Evolutionary conservation across 2,797 vertebrate species (phyloP), one percentile per base, ranked within the genome.

Genomic region (Morus bassanus): DNA sequence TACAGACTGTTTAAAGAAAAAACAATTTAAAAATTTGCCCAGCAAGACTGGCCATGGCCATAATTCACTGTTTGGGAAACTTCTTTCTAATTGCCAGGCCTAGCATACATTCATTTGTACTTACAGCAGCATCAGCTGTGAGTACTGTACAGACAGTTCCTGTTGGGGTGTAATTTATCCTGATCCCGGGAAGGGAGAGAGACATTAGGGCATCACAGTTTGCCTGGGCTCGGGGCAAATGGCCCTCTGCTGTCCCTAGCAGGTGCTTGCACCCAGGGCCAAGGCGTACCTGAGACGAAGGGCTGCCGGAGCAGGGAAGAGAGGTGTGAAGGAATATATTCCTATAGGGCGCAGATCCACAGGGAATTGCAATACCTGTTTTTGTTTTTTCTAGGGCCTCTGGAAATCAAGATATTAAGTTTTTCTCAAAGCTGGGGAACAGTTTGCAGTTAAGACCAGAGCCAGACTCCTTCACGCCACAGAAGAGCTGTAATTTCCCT

Each of bases 401-500:
- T 90, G 23, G 27, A 91, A 91, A 85, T 63, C 39, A 79, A 94
- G 45, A 43, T 1, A 39, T 2, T 39, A 85, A 51, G 13, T 51
- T 89, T 24, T 85, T 61, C 86, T 90, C 76, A 88, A 93, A 85
- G 83, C 74, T 82, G 25, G 23, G 43, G 39, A 96, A 79, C 54
- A 67, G 18, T 64, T 46, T 88, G 56, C 68, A 70, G 73, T 87
- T 70, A 91, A 88, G 50, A 91, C 9, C n/a, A 56, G 67, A 74
- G 41, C 8, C 45, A 85, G 74, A 75, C 88, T 78, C 77, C 68
- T 93, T 94, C 75, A 61, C 2, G 7, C 64, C 84, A 74, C 35
- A 80, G 54, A 91, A 89, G 70, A 83, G 74, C 37, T 88, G 53
- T 61, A 64, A 93, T 85, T 96, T 92, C 78, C 90, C 59, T 72